These are phyloP conservation scores for Microtus oregoni DNA, from an alignment of 2,113 vertebrate genomes.

Conservation along the genomic window DNA sequence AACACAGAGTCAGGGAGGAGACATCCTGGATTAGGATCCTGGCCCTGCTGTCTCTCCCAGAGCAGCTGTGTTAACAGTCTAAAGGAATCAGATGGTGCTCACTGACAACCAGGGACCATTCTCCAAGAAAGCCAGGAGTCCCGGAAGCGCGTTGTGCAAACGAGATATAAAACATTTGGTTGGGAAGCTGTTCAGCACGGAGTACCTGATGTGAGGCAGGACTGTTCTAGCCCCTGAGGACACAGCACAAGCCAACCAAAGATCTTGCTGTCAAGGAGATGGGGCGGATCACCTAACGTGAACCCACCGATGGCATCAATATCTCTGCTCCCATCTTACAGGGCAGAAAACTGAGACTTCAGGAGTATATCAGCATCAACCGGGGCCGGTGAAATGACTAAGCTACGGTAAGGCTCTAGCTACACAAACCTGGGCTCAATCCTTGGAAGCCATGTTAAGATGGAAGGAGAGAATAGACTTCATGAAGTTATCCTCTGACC, in stretches of 20 bases:
- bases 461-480: neutral
- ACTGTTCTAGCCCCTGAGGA: neutral
- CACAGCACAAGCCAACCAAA: neutral
- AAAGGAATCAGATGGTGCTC: neutral
- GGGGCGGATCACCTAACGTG: neutral
- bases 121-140: neutral
- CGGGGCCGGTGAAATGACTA: neutral
- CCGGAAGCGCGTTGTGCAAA: neutral
- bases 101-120: neutral
- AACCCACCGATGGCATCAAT: neutral
- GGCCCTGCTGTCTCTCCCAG: neutral
- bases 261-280: neutral
- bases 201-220: neutral
- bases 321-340: neutral
- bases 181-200: neutral
- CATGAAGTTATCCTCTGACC: no score
- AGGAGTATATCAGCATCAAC: neutral
- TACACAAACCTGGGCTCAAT: neutral
- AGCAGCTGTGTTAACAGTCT: neutral
- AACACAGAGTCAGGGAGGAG: rapidly evolving
- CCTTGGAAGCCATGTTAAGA: neutral
- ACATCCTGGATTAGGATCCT: neutral
- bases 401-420: neutral
- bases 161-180: neutral
- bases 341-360: neutral